Percentiles rank a stretch among this genome's conserved stretches.
These are phyloP conservation scores for Vanessa cardui DNA, from an alignment of 2,888 invertebrate genomes.

Conservation along the genomic window DNA sequence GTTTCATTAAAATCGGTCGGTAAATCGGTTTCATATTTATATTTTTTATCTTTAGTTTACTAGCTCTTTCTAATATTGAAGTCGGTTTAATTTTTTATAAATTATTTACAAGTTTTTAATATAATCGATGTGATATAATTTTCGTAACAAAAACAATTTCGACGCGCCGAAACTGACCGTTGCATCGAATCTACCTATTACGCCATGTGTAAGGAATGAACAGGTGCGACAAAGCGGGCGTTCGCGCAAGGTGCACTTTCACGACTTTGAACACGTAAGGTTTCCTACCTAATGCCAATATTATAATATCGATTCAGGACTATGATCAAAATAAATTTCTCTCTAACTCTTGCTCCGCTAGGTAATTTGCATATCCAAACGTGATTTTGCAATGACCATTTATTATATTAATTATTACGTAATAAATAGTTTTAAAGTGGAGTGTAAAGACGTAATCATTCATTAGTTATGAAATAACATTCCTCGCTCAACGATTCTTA, in stretches of 20 bases:
- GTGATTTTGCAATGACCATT: constrained; percentile 35
- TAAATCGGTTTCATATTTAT: no score
- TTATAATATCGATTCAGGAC: constrained; percentile 42
- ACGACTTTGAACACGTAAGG: constrained; percentile 55
- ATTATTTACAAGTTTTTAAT: no score
- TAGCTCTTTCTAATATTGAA: no score
- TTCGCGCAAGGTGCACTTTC: constrained; percentile 72
- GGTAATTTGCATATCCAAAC: constrained; percentile 28
- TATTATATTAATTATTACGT: constrained; percentile 17
- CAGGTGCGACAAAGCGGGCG: constrained; percentile 64
- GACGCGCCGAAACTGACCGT: constrained; percentile 20
- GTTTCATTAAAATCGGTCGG: no score
- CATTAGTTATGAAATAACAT: neutral
- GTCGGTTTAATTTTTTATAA: no score
- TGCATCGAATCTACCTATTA: constrained; percentile 58
- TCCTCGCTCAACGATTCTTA: neutral
- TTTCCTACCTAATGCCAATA: constrained; percentile 47
- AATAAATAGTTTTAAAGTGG: constrained; percentile 7
- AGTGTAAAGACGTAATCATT: neutral
- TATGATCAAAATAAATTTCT: constrained; percentile 55
- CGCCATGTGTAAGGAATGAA: constrained; percentile 72
- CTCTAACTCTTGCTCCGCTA: constrained; percentile 36
- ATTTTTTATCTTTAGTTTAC: no score
- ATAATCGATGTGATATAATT: neutral
- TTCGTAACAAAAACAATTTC: neutral